Evolutionary conservation across 2,113 vertebrate species (phyloP), one percentile per base, ranked within the genome.

Genomic region (Bagarius yarrelli): DNA sequence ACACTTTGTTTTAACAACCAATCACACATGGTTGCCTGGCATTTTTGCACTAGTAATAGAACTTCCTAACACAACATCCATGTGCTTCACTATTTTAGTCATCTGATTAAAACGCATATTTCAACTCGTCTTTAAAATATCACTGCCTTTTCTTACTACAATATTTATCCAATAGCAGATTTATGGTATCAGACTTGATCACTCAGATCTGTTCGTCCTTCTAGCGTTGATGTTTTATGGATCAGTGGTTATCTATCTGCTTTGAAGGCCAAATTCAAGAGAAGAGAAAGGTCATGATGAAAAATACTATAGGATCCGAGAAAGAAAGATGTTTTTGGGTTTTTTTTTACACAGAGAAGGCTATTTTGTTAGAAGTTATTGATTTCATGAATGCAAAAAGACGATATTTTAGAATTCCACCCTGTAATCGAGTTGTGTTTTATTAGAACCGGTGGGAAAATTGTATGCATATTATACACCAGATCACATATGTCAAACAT

Each of bases 161-260:
- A 53, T 72, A 72, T 72, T 72, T 72, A 53, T 30, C 32, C 52
- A 32, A 18, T 53, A 53, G 3, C 36, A 72, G 70, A 32, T 15
- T 21, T 3, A 40, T 40, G 16, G 50, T 30, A 30, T 53, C 25
- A 21, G 27, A 30, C 50, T 52, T 53, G 16, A 15, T 12, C 27
- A 32, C 70, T 72, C 70, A 53, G 47, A 53, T 72, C 9, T 32
- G 47, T 32, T 53, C 16, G 70, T 72, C 25, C 52, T 53, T 53
- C 70, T 32, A 16, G 70, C 16, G 52, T 72, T 44, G 16, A 53
- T 72, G 70, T 72, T 72, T 72, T 72, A 72, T 72, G 70, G 70
- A 72, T 72, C 70, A 72, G 16, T 72, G 70, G 70, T 30, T 72
- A 30, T 47, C 25, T 53, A 53, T 53, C 53, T 72, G 70, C 70